Evolutionary conservation across 2,888 invertebrate species (phyloP), one percentile per base, ranked within the genome.

Genomic region (Clanis bilineata): DNA sequence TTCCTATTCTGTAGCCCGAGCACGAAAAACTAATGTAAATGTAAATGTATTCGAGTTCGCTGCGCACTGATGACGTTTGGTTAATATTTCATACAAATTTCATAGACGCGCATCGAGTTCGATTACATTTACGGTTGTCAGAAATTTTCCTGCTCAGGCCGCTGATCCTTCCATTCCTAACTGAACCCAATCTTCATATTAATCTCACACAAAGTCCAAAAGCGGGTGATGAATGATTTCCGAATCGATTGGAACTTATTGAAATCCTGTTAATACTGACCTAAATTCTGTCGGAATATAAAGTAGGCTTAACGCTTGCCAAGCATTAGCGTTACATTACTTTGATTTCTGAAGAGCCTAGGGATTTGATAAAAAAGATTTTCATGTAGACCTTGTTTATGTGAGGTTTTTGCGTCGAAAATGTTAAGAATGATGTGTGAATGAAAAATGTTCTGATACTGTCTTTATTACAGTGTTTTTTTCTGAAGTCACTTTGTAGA

Each of bases 211-310:
- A 41, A 41, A 18, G 18, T 51, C 10, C 32, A 10, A 51, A 18
- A 32, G 23, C 23, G 45, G n/a, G 62, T 68, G 69, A 69, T 66
- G 67, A 70, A 70, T 66, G 68, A 60, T 60, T 57, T 47, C 57
- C 41, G 36, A 39, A 67, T 69, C 70, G 69, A 67, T 68, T 68
- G 67, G 38, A 58, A 67, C 64, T 70, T 70, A 69, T 70, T 67
- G 68, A 67, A 70, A 69, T 68, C 63, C 66, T 57, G 62, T 67
- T 69, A 66, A 64, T 65, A 58, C 67, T 54, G 59, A 57, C 60
- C 64, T 45, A 44, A 62, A 59, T 62, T 62, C 58, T 51, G 32
- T 7, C 45, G 57, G 57, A 61, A 59, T 64, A 55, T 41, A 41
- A 44, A 56, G 28, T 56, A 57, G 57, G 41, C 32, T 51, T 51